Base-by-base conservation (phyloP, 2,797 vertebrate species). In the Carduelis carduelis region DNA sequence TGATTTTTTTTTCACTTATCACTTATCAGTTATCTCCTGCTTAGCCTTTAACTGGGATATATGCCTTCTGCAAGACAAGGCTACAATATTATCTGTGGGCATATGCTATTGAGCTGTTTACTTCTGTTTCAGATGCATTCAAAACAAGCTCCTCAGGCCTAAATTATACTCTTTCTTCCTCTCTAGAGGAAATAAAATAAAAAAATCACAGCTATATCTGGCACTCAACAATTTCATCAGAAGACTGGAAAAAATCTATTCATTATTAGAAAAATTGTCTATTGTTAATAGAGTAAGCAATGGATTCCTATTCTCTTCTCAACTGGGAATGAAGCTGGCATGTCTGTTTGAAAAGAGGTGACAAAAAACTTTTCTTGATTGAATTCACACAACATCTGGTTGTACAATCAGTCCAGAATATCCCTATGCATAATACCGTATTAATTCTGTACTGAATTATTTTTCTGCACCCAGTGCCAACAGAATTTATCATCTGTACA, bases 381-480 rank as follows among this genome's bases (percentile, higher is more conserved):
- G 75, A 92, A 94, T 93, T 93, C 78, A 75, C 20, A 43, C 63
- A 90, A 84, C 89, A 96, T 94, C 92, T 97, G 93, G 75, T 93
- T 95, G 65, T 61, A 83, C 56, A 90, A 92, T 93, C 81, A 94
- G 37, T 89, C 81, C 83, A 87, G 61, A 91, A 75, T 92, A 87
- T 93, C 53, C 49, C 87, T 91, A 37, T 91, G 60, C n/a, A 64
- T 68, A 87, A 89, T 65, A 55, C n/a, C 70, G 44, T 34, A 71
- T 30, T 71, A 55, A 71, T 55, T 71, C 32, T 34, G 64, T 46
- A 78, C 71, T 93, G 44, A 74, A 80, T 74, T 53, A 41, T 63
- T 94, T 92, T 85, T 78, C 82, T 86, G 27, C 35, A 55, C 68
- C n/a, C 16, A 52, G 1, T 87, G 71, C 64, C 64, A 87, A 37